These are phyloP conservation scores for Caenorhabditis briggsae DNA, from an alignment of 1,140 invertebrate species.

Conservation along the genomic window DNA sequence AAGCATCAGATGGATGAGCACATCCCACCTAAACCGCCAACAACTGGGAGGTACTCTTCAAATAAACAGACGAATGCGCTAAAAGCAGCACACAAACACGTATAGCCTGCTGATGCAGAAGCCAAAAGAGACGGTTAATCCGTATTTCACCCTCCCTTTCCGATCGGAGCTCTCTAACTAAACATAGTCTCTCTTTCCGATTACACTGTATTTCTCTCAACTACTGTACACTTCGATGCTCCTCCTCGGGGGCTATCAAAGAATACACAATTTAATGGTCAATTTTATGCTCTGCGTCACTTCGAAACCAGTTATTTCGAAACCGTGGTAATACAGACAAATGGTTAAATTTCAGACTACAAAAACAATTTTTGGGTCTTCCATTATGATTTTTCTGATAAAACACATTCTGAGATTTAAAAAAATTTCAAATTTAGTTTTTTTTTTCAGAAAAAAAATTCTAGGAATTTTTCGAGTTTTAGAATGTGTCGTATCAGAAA, in stretches of 20 bases:
- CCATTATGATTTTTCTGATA: no score
- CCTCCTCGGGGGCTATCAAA: not conserved
- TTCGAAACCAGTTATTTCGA: no score
- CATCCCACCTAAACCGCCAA: slow-evolving; percentile 21
- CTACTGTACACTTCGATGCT: slow-evolving; percentile 22
- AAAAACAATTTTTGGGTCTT: no score
- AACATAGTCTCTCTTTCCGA: slow-evolving; percentile 9
- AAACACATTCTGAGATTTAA: no score
- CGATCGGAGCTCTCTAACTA: slow-evolving; percentile 12
- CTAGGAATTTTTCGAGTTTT: no score
- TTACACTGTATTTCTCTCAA: not conserved
- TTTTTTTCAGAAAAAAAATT: no score
- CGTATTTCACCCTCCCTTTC: slow-evolving; percentile 46
- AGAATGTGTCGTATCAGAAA: no score
- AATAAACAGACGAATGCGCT: slow-evolving; percentile 50
- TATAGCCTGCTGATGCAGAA: not conserved
- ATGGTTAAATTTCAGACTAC: no score
- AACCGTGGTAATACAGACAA: no score
- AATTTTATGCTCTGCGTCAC: not conserved
- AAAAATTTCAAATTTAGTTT: no score
- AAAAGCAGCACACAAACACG: slow-evolving; percentile 49
- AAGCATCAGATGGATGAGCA: slow-evolving; percentile 10
- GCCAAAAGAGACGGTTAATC: slow-evolving; percentile 48
- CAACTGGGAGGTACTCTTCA: slow-evolving; percentile 52
- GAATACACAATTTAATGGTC: not conserved